Evolutionary conservation across 2,797 vertebrate genomes (phyloP).

Genomic region (Coracias cyanogaster): DNA sequence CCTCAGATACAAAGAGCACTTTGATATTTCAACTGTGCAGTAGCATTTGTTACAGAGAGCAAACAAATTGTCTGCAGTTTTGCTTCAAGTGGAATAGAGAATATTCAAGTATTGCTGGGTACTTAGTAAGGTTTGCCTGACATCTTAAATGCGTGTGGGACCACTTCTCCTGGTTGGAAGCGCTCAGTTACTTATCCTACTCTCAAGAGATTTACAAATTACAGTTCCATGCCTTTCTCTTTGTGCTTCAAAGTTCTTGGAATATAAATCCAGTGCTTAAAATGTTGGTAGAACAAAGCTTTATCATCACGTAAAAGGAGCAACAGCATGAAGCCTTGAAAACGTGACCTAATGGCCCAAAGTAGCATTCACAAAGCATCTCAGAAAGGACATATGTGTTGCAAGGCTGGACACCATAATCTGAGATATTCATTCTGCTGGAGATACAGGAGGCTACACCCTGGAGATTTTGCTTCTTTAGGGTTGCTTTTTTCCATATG

Average conservation of each 20-base stretch:
- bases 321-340: background rate
- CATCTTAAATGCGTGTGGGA: background rate
- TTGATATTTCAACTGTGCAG: background rate
- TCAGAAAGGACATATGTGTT: background rate
- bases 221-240: background rate
- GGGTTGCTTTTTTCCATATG: background rate
- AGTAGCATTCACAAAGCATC: background rate
- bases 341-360: background rate
- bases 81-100: slow-evolving; percentile 19
- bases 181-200: background rate
- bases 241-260: background rate
- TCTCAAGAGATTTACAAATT: background rate
- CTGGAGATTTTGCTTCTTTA: background rate
- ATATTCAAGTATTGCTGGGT: background rate
- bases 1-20: background rate
- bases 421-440: background rate
- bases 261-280: background rate
- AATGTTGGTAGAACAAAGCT: slow-evolving; percentile 15
- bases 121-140: slow-evolving; percentile 5
- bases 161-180: slow-evolving; percentile 3
- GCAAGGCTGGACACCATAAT: background rate
- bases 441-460: background rate
- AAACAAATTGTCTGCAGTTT: slow-evolving; percentile 23
- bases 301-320: background rate
- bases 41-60: background rate